Conservation (phyloP, 2,888 invertebrate species). For the Platypus cylindrus region DNA sequence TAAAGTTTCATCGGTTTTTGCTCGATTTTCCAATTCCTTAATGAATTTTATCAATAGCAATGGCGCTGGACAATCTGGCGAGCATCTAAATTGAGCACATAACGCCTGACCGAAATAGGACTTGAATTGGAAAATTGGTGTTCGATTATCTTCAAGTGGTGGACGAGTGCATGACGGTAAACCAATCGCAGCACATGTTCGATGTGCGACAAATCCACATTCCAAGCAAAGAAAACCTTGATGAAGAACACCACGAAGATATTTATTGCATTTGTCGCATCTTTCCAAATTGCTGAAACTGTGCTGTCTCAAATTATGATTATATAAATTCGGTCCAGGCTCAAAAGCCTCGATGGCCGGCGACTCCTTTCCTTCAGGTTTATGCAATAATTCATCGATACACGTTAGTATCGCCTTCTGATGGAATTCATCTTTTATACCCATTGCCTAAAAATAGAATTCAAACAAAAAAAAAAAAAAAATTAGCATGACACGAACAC, state of each 20-base stretch:
- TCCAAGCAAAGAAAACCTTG: slow-evolving; percentile 61
- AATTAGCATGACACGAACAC: no score
- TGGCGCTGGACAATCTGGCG: slow-evolving; percentile 43
- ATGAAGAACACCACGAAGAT: slow-evolving; percentile 53
- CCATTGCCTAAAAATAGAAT: slow-evolving; percentile 60
- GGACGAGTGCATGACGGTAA: slow-evolving; percentile 37
- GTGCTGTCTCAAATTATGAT: slow-evolving; percentile 44
- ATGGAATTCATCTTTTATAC: slow-evolving; percentile 61
- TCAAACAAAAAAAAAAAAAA: slow-evolving; percentile 10
- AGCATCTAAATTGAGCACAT: slow-evolving; percentile 46
- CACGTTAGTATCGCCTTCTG: slow-evolving; percentile 54
- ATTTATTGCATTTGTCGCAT: slow-evolving; percentile 62
- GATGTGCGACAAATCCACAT: slow-evolving; percentile 59
- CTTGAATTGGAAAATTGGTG: slow-evolving; percentile 26
- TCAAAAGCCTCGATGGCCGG: slow-evolving; percentile 12
- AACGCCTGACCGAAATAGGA: slow-evolving; percentile 51
- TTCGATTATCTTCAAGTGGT: slow-evolving; percentile 25
- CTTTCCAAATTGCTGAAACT: slow-evolving; percentile 54
- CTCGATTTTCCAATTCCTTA: slow-evolving; percentile 47
- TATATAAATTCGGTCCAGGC: slow-evolving; percentile 11
- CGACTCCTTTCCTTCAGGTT: slow-evolving; percentile 25
- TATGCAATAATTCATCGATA: slow-evolving; percentile 46
- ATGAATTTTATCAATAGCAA: slow-evolving; percentile 40
- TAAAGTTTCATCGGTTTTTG: slow-evolving; percentile 36
- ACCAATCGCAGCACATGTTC: slow-evolving; percentile 53